Conservation (phyloP, 53 echinoderm and acorn worm genomes). For the Echinarachnius parma region DNA sequence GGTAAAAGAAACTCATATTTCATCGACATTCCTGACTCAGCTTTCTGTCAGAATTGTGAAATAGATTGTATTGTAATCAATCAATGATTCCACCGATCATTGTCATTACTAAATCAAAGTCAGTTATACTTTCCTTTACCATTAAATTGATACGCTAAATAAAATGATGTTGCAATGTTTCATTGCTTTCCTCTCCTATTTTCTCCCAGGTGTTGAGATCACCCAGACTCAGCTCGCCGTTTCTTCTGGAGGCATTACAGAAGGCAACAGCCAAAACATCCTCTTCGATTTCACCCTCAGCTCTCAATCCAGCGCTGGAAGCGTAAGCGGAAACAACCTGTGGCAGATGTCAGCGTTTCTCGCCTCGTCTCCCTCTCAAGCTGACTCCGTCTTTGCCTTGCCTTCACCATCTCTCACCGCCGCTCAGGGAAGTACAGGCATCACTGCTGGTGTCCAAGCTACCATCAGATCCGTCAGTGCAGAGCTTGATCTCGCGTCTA, state of each 20-base stretch:
- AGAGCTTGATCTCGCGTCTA: slow-evolving; percentile 35
- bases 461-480: slow-evolving; percentile 21
- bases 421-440: neutral
- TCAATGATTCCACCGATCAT: too few relatives aligned
- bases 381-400: slow-evolving; percentile 9
- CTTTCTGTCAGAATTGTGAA: too few relatives aligned
- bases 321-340: slow-evolving; percentile 50
- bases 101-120: too few relatives aligned
- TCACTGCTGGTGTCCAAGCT: neutral
- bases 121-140: too few relatives aligned
- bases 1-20: too few relatives aligned
- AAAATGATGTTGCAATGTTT: too few relatives aligned
- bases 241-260: slow-evolving; percentile 3
- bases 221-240: neutral
- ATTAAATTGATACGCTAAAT: too few relatives aligned
- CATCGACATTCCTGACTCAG: neutral
- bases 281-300: slow-evolving; percentile 7
- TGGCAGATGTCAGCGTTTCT: slow-evolving; percentile 67
- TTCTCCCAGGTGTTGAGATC: slow-evolving; percentile 31
- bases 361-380: slow-evolving; percentile 39
- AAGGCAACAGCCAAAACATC: slow-evolving; percentile 12
- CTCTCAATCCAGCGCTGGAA: slow-evolving; percentile 10
- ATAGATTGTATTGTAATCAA: too few relatives aligned
- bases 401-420: neutral
- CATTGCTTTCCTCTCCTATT: too few relatives aligned